Base-by-base conservation (phyloP, 2,888 invertebrate species). In the Drosophila cognata region DNA sequence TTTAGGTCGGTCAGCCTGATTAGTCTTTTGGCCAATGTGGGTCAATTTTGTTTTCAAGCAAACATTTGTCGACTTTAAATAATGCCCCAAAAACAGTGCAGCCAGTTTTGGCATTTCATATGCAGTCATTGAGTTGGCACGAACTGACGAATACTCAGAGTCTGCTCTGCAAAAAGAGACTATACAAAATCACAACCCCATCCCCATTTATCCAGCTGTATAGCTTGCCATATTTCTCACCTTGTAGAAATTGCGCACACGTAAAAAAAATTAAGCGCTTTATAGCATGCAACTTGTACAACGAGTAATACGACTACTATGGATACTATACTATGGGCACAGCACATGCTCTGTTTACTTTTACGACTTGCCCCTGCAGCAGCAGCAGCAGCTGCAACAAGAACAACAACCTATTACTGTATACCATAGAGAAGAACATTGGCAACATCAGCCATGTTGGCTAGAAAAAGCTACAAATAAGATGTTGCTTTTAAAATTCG, bases 341-440 rank as follows among this genome's bases (percentile, higher is more conserved):
- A 84, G 82, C 90, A 85, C 88, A 85, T 88, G 89, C 74, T 80
- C 88, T 90, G 90, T 88, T 85, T 85, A 80, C 85, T 82, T 90
- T 89, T 85, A 85, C 83, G 85, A 88, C 86, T 80, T 82, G 75
- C 67, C 71, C 61, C 63, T 71, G 73, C 84, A 72, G 60, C 55
- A 61, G 53, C 66, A 60, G 16, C 61, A 66, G 41, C 59, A 59
- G 62, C 67, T 77, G 66, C 57, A 55, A 36, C 29, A 48, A 48
- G 43, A 56, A 41, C 53, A 52, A 51, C 58, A 58, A 56, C 38
- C 18, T 31, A 48, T 28, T 58, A 41, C 78, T 59, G 33, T 21
- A 50, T 35, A 60, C 38, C 16, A 25, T 28, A 50, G 46, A 57
- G 25, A 35, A 51, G 31, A 58, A 21, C 71, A 35, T 10, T 55